phyloP scores from a whole-genome alignment of 2,113 vertebrate species.

The Lycaon pictus region DNA sequence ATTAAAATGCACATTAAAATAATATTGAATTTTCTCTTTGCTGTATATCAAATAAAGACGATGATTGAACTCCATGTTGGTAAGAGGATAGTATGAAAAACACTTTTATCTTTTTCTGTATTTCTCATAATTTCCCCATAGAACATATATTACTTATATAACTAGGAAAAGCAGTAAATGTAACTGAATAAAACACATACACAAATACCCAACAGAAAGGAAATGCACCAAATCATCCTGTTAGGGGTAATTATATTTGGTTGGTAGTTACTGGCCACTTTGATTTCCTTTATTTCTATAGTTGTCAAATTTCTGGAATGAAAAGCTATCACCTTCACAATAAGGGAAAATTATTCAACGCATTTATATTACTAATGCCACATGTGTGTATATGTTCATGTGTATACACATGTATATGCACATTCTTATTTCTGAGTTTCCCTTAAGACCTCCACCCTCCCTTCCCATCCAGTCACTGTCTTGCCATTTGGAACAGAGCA shows the following conservation, averaged over 20 bases:
- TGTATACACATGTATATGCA: no score
- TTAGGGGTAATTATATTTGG: background rate
- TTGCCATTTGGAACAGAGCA: background rate
- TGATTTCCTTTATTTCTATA: constrained; percentile 1
- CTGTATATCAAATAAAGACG: background rate
- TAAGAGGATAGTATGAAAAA: background rate
- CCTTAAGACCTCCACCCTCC: background rate
- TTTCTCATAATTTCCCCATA: constrained; percentile 8
- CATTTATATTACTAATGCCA: background rate
- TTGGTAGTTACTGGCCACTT: background rate
- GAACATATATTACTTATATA: background rate
- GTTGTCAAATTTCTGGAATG: background rate
- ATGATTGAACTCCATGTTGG: background rate
- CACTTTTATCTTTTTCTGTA: background rate
- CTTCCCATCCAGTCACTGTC: background rate
- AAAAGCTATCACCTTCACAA: background rate
- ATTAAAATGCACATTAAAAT: background rate
- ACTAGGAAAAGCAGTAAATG: constrained; percentile 5
- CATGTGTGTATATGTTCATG: rapidly evolving
- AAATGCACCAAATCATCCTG: background rate
- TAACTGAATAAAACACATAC: background rate
- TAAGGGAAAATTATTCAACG: background rate
- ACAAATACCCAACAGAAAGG: background rate
- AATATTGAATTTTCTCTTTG: background rate
- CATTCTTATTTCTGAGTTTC: background rate